Base-by-base conservation (phyloP, 2,888 invertebrate species). In the Eupithecia dodoneata region DNA sequence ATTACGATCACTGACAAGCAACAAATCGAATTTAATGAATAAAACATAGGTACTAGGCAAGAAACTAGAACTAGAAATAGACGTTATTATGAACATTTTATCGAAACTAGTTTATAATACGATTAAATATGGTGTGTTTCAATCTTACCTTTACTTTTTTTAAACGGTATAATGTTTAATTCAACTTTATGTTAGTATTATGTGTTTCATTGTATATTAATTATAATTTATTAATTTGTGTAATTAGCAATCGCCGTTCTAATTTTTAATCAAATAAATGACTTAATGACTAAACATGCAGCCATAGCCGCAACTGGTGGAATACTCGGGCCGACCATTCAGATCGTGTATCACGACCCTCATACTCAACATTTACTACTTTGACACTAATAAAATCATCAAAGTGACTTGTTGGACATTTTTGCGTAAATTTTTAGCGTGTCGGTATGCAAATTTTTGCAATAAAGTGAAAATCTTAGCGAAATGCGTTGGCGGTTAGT, bases 391-490 rank as follows among this genome's bases (percentile, higher is more conserved):
- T 82, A 80, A 83, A 83, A 81, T 78, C 72, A 83, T 81, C 81
- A 85, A 81, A 81, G 79, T 76, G 75, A 77, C 80, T 76, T 81
- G 80, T 73, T 69, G 67, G 73, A 76, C 72, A 71, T 76, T 81
- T 79, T 83, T 84, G 81, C 81, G 81, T 76, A 86, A 84, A 79
- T 75, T 82, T 84, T 87, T 85, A 83, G 83, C 83, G 75, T 72
- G 74, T 76, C 80, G 15, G 76, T 72, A 79, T 83, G 82, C 79
- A 81, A 82, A 78, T 85, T 87, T 84, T 87, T 83, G 81, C 82
- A 82, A 78, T 79, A 79, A 83, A 83, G 84, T 84, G 85, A 85
- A 86, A 85, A 85, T 84, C 69, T 74, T 84, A 81, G 76, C 73
- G 74, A 72, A 70, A 72, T 74, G 74, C 73, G 76, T 79, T 55